Percentiles rank a stretch among this genome's conserved stretches.
Evolutionary conservation across 2,113 vertebrate species (phyloP).

Genomic region (Semnornis frantzii): DNA sequence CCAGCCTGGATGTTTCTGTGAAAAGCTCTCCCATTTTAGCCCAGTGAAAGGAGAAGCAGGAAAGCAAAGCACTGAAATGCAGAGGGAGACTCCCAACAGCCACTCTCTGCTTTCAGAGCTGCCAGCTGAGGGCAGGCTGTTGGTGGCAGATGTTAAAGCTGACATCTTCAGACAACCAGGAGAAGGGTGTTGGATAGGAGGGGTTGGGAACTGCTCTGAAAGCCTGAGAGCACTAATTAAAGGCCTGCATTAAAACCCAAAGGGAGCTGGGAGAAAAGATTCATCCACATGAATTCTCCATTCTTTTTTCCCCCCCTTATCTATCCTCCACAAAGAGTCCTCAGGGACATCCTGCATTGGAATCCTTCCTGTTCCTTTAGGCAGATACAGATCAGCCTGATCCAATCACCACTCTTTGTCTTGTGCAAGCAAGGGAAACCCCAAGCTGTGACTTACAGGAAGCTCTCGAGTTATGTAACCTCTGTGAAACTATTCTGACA

Average conservation of each 20-base stretch:
- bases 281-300: neutral
- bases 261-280: neutral
- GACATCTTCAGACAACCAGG: neutral
- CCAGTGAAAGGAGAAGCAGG: neutral
- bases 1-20: too few relatives aligned
- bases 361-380: neutral
- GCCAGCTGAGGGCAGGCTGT: neutral
- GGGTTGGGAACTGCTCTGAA: neutral
- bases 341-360: neutral
- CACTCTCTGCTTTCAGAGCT: neutral
- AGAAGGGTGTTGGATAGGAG: neutral
- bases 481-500: neutral
- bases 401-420: neutral
- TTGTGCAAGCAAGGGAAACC: constrained; percentile 35
- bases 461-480: neutral
- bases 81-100: neutral
- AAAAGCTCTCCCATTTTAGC: neutral
- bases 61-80: neutral
- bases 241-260: neutral
- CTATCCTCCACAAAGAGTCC: neutral
- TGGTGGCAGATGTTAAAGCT: neutral
- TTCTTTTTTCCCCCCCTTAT: neutral
- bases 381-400: neutral
- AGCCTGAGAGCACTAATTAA: neutral
- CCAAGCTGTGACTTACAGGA: constrained; percentile 27